A percentile compares a stretch with the other conserved stretches of the same genome.
Evolutionary conservation across 2,797 vertebrate species (phyloP).

Genomic region (Pseudochaenichthys georgianus): DNA sequence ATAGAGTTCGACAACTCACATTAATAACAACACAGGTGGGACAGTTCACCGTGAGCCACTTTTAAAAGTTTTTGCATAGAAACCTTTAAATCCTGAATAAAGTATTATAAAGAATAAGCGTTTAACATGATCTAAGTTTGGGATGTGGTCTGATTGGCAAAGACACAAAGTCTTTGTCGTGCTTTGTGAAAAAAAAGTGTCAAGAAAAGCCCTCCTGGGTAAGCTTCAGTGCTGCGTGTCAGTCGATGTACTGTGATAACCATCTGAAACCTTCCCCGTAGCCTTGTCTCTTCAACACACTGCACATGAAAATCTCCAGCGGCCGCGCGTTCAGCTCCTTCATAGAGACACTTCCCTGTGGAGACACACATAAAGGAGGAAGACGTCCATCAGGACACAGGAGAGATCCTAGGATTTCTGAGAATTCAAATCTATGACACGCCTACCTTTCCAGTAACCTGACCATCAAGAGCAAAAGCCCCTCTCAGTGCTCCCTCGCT

Average conservation of each 20-base stretch:
- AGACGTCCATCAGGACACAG: background rate
- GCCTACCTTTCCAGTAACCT: conserved; percentile 95
- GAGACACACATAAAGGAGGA: conserved; percentile 25
- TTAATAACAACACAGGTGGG: conserved; percentile 36
- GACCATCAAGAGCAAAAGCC: conserved; percentile 91
- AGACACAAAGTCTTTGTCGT: conserved; percentile 27
- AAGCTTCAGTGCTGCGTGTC: conserved; percentile 27
- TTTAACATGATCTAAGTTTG: conserved; percentile 8
- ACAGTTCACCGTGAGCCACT: conserved; percentile 54
- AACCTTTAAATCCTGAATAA: conserved; percentile 59
- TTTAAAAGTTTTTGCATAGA: conserved; percentile 71
- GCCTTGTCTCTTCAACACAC: conserved; percentile 95
- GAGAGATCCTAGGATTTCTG: background rate
- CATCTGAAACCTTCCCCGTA: conserved; percentile 98
- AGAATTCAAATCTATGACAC: background rate
- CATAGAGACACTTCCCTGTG: conserved; percentile 89
- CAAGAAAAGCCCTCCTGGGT: conserved; percentile 27
- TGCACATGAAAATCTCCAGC: conserved; percentile 98
- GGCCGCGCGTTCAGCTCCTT: conserved; percentile 92
- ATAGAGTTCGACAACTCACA: conserved; percentile 31
- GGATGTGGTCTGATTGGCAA: conserved; percentile 30
- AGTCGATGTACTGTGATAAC: conserved; percentile 98
- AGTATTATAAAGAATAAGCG: conserved; percentile 33
- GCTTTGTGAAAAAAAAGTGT: conserved; percentile 28
- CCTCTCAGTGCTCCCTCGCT: conserved; percentile 93